Conservation (phyloP, 2,797 vertebrate species). For the Arrhamphus sclerolepis region DNA sequence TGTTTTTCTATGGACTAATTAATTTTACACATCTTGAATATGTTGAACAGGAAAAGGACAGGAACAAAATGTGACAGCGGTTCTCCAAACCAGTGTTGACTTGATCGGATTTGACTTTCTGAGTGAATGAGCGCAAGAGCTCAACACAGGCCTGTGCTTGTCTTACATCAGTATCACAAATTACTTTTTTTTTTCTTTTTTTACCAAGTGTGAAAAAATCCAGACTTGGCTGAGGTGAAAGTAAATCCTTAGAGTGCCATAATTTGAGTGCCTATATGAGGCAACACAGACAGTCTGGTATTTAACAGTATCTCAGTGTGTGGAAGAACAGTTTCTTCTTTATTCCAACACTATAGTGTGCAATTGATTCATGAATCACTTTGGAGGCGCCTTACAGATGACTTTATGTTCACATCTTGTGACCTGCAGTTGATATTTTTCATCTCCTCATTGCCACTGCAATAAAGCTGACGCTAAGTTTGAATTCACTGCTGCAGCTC, state of each 20-base stretch:
- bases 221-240: slow-evolving; percentile 37
- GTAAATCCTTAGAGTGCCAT: slow-evolving; percentile 42
- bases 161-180: slow-evolving; percentile 49
- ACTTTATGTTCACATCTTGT: slow-evolving; percentile 24
- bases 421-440: slow-evolving; percentile 23
- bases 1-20: slow-evolving; percentile 18
- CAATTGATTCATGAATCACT: slow-evolving; percentile 30
- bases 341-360: slow-evolving; percentile 38
- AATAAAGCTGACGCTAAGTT: slow-evolving; percentile 2
- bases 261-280: slow-evolving; percentile 53
- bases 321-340: slow-evolving; percentile 45
- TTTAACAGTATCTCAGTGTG: slow-evolving; percentile 50
- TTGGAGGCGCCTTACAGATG: slow-evolving; percentile 18
- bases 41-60: slow-evolving; percentile 9
- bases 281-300: slow-evolving; percentile 51
- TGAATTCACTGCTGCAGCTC: background rate
- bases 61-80: slow-evolving; percentile 22
- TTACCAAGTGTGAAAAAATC: slow-evolving; percentile 10
- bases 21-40: slow-evolving; percentile 16
- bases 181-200: slow-evolving; percentile 33
- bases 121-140: slow-evolving; percentile 13
- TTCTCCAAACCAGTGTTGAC: slow-evolving; percentile 16
- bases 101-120: slow-evolving; percentile 13
- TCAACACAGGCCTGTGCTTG: slow-evolving; percentile 53
- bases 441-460: background rate